These are phyloP conservation scores for Notospermus geniculatus DNA, from an alignment of 1,140 invertebrate genomes.

Conservation along the genomic window DNA sequence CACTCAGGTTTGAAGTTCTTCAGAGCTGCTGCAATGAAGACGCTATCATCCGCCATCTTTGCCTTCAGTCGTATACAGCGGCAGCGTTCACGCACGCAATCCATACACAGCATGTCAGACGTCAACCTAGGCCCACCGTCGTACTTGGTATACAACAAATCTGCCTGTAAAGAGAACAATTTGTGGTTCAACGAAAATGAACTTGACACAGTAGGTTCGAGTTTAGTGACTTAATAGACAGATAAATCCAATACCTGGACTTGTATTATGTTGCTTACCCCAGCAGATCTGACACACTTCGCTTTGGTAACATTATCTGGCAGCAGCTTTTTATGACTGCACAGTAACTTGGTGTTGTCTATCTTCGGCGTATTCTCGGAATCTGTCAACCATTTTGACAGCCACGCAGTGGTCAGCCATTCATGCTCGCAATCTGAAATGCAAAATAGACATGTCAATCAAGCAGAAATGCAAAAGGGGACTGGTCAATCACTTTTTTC, in stretches of 20 bases:
- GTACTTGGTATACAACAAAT: constrained; percentile 58
- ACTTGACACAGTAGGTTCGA: too few relatives aligned
- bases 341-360: constrained; percentile 57
- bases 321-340: constrained; percentile 57
- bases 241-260: too few relatives aligned
- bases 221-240: too few relatives aligned
- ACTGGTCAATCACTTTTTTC: too few relatives aligned
- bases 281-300: constrained; percentile 44
- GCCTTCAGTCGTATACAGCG: constrained; percentile 46
- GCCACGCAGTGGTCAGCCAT: constrained; percentile 60
- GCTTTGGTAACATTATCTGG: constrained; percentile 41
- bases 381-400: constrained; percentile 56
- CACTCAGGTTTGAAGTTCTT: constrained; percentile 23
- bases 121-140: constrained; percentile 54
- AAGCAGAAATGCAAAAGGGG: too few relatives aligned
- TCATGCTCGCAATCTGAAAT: constrained; percentile 44
- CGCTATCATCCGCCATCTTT: constrained; percentile 49
- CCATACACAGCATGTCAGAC: constrained; percentile 53
- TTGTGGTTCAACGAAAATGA: too few relatives aligned
- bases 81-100: constrained; percentile 60
- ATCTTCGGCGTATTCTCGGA: constrained; percentile 50
- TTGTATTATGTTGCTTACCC: constrained; percentile 27
- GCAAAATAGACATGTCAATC: too few relatives aligned
- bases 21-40: constrained; percentile 40
- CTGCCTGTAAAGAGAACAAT: constrained; percentile 32